Percentiles rank a stretch among this genome's conserved stretches.
Evolutionary conservation across 2,888 invertebrate species (phyloP).

Genomic region (Trachelus troglodyta): DNA sequence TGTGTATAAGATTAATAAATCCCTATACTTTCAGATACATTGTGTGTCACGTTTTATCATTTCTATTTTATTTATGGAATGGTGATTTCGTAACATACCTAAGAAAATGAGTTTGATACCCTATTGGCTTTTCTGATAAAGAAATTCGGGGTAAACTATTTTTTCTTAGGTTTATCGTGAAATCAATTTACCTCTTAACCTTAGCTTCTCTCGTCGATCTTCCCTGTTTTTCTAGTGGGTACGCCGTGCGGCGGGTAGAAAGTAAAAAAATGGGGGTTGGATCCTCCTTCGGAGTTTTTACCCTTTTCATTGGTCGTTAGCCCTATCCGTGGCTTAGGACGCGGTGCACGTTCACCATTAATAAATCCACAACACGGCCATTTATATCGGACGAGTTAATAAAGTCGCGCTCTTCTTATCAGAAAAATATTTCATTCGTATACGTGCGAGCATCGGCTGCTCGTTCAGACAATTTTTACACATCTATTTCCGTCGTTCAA

Average conservation of each 20-base stretch:
- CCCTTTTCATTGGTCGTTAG: constrained; percentile 21
- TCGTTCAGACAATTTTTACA: constrained; percentile 11
- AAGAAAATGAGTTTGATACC: neutral
- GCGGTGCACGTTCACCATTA: constrained; percentile 44
- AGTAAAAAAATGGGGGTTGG: constrained; percentile 3
- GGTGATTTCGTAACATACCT: neutral
- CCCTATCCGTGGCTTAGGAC: constrained; percentile 22
- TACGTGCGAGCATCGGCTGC: constrained; percentile 8
- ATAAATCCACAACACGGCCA: constrained; percentile 41
- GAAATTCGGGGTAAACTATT: neutral
- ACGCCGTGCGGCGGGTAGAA: neutral
- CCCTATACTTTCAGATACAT: neutral
- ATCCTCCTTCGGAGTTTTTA: constrained; percentile 14
- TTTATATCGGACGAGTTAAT: constrained; percentile 44
- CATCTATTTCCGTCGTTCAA: neutral
- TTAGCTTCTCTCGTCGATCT: neutral
- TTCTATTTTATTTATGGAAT: neutral
- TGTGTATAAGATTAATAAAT: neutral
- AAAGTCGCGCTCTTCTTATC: constrained; percentile 42
- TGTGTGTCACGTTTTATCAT: neutral
- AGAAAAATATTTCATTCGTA: constrained; percentile 35
- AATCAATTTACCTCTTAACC: neutral
- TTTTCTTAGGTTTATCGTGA: neutral
- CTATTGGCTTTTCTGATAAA: neutral
- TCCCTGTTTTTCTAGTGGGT: neutral